Conservation (phyloP, 1,140 invertebrate genomes). For the Gyrodactylus salaris region DNA sequence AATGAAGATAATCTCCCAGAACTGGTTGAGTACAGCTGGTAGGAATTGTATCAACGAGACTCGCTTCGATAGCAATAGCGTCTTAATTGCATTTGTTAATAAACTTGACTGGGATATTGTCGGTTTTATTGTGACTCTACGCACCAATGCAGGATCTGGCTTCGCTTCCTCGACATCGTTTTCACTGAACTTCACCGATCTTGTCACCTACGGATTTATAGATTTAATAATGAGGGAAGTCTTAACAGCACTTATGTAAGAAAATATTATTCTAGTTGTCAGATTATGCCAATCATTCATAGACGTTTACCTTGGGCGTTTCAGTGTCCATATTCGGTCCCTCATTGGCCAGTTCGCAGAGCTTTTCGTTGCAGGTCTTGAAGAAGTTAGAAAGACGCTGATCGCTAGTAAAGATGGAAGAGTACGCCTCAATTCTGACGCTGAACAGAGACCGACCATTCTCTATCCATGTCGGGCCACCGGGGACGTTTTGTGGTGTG, state of each 20-base stretch:
- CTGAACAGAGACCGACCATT: background rate
- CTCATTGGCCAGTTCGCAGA: background rate
- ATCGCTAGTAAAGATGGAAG: background rate
- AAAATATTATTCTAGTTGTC: too few relatives aligned
- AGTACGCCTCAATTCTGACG: background rate
- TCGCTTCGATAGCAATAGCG: background rate
- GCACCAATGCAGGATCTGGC: background rate
- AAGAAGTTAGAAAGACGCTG: background rate
- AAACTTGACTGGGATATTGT: background rate
- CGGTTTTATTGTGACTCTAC: background rate
- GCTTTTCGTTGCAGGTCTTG: background rate
- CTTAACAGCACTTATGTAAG: too few relatives aligned
- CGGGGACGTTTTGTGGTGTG: background rate
- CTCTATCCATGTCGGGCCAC: background rate
- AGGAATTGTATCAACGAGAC: background rate
- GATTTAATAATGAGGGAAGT: too few relatives aligned
- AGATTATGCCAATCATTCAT: too few relatives aligned
- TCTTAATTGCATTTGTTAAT: background rate
- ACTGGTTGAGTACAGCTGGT: background rate
- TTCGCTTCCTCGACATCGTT: background rate
- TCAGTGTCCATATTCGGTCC: background rate
- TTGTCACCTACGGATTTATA: too few relatives aligned
- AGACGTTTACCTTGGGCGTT: background rate
- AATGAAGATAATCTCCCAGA: background rate
- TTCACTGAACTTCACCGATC: background rate